Base-by-base conservation (phyloP, 2,888 invertebrate genomes). In the Ommatoiulus sabulosus region DNA sequence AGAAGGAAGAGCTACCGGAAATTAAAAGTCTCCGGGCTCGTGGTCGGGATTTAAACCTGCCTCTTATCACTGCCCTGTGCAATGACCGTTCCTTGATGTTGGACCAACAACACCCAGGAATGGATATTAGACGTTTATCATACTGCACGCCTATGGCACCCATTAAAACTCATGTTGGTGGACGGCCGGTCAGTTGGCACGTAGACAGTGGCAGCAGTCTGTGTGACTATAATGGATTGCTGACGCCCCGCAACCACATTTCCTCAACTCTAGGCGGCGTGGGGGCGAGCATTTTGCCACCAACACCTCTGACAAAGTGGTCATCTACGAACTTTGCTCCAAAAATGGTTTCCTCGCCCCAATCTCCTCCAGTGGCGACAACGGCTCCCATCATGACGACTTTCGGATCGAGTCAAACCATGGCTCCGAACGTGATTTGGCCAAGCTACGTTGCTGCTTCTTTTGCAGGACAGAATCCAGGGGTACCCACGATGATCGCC, bases 1-100 rank as follows among this genome's bases (percentile, higher is more conserved):
- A 85, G 85, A 87, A 57, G 46, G 80, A 80, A 44, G 87, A 87
- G 44, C n/a, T 63, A 15, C 80, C 48, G 44, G 97, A 97, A 93
- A 97, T 97, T 91, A 95, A 96, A 92, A 95, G 96, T 90, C 94
- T 97, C 90, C 94, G 97, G 89, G 97, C 97, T 93, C 97, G 97
- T 93, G 97, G 97, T 93, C 96, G 96, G 92, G 96, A 97, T 92
- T 94, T 97, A 91, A 97, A 97, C 93, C 94, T 98, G 92, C 98
- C 98, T 35, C 94, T 98, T 90, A 97, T 98, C 92, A 96, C 97
- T 89, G 98, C 98, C 17, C 94, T 98, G 91, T 98, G 97, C 94
- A 98, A 98, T 92, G 98, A 98, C 93, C 95, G 96, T 89, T 96
- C 97, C 89, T 94, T 98, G 91, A 94, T 92, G 86, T 44, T 72